phyloP scores from a whole-genome alignment of 2,797 vertebrate species.

The Erethizon dorsatum region DNA sequence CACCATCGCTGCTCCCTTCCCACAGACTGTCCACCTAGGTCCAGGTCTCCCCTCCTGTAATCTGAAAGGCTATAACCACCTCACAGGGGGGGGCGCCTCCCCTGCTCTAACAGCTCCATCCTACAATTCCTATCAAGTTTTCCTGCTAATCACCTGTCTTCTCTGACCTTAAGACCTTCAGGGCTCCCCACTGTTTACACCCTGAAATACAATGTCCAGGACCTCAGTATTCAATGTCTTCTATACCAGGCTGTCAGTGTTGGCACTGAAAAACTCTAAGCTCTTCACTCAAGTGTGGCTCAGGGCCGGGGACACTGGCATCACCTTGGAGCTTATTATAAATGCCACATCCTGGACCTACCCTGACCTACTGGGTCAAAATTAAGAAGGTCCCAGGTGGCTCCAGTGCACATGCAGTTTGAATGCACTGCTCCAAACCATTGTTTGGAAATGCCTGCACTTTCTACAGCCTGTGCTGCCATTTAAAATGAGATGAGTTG shows the following conservation, averaged over 20 bases:
- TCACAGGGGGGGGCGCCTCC: neutral
- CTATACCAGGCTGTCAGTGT: neutral
- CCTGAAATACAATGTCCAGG: neutral
- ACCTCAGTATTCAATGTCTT: neutral
- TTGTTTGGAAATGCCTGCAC: neutral
- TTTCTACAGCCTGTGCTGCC: neutral
- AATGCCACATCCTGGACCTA: neutral
- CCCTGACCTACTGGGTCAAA: neutral
- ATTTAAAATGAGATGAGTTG: neutral
- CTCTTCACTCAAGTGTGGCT: neutral
- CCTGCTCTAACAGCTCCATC: neutral
- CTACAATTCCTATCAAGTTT: neutral
- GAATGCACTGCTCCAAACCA: neutral
- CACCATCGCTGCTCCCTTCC: neutral
- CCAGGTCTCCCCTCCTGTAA: neutral
- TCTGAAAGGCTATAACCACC: neutral
- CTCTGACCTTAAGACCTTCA: constrained; percentile 2
- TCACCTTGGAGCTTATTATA: neutral
- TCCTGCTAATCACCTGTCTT: neutral
- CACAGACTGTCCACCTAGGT: neutral
- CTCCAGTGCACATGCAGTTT: neutral
- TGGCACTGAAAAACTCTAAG: constrained; percentile 3
- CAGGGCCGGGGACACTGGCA: neutral
- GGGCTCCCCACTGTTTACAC: neutral
- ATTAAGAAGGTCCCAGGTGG: neutral